A percentile compares a stretch with the other conserved stretches of the same genome.
phyloP scores from a whole-genome alignment of 1,140 invertebrate genomes.

The Heliothis virescens region DNA sequence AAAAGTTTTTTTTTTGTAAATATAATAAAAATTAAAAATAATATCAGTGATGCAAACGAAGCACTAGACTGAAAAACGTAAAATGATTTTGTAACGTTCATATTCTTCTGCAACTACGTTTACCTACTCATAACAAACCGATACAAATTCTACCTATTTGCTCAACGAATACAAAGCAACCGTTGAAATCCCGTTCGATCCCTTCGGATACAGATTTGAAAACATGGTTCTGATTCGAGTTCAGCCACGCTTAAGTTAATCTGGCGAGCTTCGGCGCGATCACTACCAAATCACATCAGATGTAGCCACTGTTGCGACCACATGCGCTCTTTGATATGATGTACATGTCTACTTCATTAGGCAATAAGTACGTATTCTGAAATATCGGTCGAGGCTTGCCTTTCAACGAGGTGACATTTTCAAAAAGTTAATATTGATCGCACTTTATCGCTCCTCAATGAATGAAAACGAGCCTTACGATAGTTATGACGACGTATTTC shows the following conservation, averaged over 20 bases:
- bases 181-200: conserved; percentile 54
- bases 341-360: conserved; percentile 20
- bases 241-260: conserved; percentile 55
- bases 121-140: conserved; percentile 27
- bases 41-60: background rate
- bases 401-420: too few relatives aligned
- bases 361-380: background rate
- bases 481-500: too few relatives aligned
- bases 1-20: too few relatives aligned
- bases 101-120: conserved; percentile 14
- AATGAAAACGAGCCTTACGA: too few relatives aligned
- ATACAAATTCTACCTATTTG: conserved; percentile 43
- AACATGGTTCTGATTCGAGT: conserved; percentile 56
- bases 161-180: conserved; percentile 48
- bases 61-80: background rate
- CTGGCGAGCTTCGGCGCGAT: conserved; percentile 58
- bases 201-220: conserved; percentile 58
- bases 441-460: too few relatives aligned
- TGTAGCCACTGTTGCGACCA: conserved; percentile 47
- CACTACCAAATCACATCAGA: conserved; percentile 53
- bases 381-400: too few relatives aligned
- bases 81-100: background rate
- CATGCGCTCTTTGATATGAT: conserved; percentile 2
- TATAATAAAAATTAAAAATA: background rate
- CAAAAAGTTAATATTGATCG: too few relatives aligned